Conservation (phyloP, 2,797 vertebrate species). For the Gephyroberyx darwinii region DNA sequence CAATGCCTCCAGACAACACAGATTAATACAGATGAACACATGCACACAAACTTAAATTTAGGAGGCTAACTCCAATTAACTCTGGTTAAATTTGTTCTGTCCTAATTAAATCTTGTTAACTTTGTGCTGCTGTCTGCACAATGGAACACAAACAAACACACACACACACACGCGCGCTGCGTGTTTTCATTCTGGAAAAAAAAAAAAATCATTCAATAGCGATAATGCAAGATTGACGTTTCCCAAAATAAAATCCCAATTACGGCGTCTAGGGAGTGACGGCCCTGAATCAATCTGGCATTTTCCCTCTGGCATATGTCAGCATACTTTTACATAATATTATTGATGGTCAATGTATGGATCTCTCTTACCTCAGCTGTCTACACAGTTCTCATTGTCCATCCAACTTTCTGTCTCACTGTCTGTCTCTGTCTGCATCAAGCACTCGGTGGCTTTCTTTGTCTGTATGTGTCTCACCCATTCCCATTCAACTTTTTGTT, state of each 20-base stretch:
- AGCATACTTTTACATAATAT: neutral
- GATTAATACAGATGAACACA: neutral
- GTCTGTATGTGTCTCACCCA: neutral
- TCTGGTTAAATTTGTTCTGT: no score
- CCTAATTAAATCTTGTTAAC: no score
- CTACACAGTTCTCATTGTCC: neutral
- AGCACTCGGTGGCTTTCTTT: neutral
- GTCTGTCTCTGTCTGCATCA: neutral
- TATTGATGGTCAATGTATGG: neutral
- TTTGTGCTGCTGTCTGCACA: no score
- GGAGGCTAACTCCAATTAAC: no score
- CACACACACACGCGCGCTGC: neutral
- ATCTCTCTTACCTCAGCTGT: neutral
- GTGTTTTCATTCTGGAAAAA: neutral
- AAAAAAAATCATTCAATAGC: neutral
- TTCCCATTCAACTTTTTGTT: neutral
- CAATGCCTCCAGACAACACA: neutral
- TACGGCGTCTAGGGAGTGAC: neutral
- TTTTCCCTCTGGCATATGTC: neutral
- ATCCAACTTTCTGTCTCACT: neutral
- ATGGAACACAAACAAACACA: neutral
- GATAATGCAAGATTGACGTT: slow-evolving; percentile 2
- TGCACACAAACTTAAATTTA: neutral
- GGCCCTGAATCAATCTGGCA: neutral
- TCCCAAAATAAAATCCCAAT: neutral